phyloP scores from a whole-genome alignment of 2,113 vertebrate genomes.

The Neotragus pygmaeus region DNA sequence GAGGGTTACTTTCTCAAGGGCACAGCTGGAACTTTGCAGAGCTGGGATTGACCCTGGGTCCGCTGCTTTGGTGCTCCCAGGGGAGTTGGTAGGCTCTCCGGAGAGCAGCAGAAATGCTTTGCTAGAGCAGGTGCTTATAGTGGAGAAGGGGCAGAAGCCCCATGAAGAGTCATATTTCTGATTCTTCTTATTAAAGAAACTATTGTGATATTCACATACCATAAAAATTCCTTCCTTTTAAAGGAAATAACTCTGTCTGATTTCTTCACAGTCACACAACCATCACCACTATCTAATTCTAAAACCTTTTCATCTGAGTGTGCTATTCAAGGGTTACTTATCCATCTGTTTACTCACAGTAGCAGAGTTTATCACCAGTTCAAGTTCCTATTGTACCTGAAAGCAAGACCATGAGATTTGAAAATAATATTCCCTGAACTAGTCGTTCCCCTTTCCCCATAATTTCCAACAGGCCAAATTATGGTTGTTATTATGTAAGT shows the following conservation, averaged over 20 bases:
- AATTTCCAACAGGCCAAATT: background rate
- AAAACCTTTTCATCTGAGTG: background rate
- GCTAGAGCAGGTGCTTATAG: background rate
- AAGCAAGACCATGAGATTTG: slow-evolving; percentile 2
- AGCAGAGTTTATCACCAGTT: background rate
- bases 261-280: background rate
- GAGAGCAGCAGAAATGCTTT: background rate
- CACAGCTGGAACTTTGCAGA: background rate
- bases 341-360: background rate
- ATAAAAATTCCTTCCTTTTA: background rate
- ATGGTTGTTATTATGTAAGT: background rate
- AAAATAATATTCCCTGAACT: background rate
- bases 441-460: background rate
- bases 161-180: background rate
- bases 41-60: background rate
- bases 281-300: background rate
- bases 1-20: background rate
- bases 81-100: background rate
- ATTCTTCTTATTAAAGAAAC: background rate
- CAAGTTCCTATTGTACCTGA: background rate
- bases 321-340: background rate
- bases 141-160: background rate
- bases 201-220: background rate
- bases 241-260: background rate
- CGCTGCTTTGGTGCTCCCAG: background rate